phyloP scores from a whole-genome alignment of 2,113 vertebrate genomes.

The Mormyrus iriodes region DNA sequence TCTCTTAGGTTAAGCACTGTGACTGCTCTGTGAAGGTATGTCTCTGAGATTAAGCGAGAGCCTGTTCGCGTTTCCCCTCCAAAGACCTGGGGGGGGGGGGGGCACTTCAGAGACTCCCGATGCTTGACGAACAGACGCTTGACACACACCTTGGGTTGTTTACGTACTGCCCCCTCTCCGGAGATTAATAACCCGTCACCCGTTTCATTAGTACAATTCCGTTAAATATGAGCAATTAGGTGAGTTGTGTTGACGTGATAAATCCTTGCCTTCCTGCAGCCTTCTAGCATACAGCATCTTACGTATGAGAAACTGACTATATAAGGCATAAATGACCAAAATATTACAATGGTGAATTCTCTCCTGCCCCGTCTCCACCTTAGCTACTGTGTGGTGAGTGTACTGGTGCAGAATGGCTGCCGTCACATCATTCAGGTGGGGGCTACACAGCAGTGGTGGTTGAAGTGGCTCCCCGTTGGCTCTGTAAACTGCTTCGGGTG shows the following conservation, averaged over 20 bases:
- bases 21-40: neutral
- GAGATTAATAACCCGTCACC: constrained; percentile 24
- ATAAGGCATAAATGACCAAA: neutral
- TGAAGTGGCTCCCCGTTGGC: neutral
- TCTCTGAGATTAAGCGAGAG: neutral
- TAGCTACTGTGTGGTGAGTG: neutral
- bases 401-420: too few relatives aligned
- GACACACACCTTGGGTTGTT: neutral
- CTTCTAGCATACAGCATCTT: neutral
- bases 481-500: neutral
- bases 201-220: constrained; percentile 22
- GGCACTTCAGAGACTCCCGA: neutral
- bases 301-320: neutral
- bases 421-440: neutral
- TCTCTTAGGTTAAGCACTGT: neutral
- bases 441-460: neutral
- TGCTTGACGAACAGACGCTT: neutral
- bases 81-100: neutral
- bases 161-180: neutral
- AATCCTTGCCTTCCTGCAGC: constrained; percentile 16
- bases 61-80: neutral
- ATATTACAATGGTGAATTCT: neutral
- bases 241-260: constrained; percentile 20
- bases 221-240: constrained; percentile 31
- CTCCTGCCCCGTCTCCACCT: neutral